A percentile compares a stretch with the other conserved stretches of the same genome.
These are phyloP conservation scores for Lasaia peninsularis DNA, from an alignment of 1,140 invertebrate genomes.

Conservation along the genomic window DNA sequence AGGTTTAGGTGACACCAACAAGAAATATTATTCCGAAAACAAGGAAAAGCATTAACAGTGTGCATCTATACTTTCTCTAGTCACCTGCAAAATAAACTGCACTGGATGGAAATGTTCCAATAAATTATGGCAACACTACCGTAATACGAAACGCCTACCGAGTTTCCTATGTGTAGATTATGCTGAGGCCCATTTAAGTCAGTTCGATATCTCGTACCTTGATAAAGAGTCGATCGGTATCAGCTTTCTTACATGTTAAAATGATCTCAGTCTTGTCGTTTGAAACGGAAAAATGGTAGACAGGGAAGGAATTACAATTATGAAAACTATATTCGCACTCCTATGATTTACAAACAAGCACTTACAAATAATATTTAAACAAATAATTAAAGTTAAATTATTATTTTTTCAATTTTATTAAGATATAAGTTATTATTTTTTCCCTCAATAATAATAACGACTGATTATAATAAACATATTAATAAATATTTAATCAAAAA, in stretches of 20 bases:
- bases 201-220: conserved; percentile 21
- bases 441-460: too few relatives aligned
- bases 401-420: too few relatives aligned
- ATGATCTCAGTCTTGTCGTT: conserved; percentile 2
- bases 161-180: conserved; percentile 32
- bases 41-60: conserved; percentile 1
- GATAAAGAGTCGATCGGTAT: conserved; percentile 26
- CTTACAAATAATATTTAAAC: too few relatives aligned
- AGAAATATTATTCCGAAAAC: conserved; percentile 4
- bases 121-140: conserved; percentile 50
- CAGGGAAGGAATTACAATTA: too few relatives aligned
- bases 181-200: conserved; percentile 27
- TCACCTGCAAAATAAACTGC: conserved; percentile 45
- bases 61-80: conserved; percentile 36
- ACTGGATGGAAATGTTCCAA: conserved; percentile 42
- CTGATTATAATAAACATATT: too few relatives aligned
- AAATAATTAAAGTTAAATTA: too few relatives aligned
- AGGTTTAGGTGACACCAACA: conserved; percentile 1
- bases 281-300: too few relatives aligned
- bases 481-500: too few relatives aligned
- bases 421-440: too few relatives aligned
- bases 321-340: too few relatives aligned
- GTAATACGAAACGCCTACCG: conserved; percentile 36
- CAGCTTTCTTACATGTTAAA: conserved; percentile 21
- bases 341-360: too few relatives aligned